Evolutionary conservation across 2,797 vertebrate genomes (phyloP), one percentile per base, ranked within the genome.

Genomic region (Etheostoma nigrum): DNA sequence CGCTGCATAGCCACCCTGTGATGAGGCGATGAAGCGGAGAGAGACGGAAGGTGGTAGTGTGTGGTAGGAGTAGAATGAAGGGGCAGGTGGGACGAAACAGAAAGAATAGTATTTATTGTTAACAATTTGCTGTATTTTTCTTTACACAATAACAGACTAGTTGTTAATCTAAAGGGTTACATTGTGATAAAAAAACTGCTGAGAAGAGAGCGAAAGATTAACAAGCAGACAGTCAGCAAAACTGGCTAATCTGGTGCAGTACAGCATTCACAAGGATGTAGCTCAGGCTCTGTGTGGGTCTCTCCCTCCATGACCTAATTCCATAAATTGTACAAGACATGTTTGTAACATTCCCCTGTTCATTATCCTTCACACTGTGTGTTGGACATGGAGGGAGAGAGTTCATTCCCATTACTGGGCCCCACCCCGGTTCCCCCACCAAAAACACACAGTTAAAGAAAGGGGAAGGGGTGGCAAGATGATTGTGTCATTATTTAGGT

Each of bases 1-100:
- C 69, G 98, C 96, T 90, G 98, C 97, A 53, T 99, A 99, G 92
- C 98, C 98, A 61, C 98, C 98, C 98, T 99, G 94, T 65, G 76
- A 82, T 44, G 54, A 80, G 66, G 65, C 54, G 49, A 87, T 57
- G 84, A 30, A 64, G 69, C 44, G 15, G 70, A 63, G 48, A 52
- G 11, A 67, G 69, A 51, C 4, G 67, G 65, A 63, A 8, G 67
- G 33, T 33, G 9, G 48, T 13, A 67, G 69, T 10, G 40, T 45
- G 64, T 49, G 19, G 30, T 30, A 30, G 59, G 19, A 58, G 40
- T 49, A 57, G 53, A 63, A 62, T 65, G 55, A 49, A 51, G 48
- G 53, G 60, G 65, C 21, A 74, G 70, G 51, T 16, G 72, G 64
- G 61, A 64, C 14, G 14, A 73, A 78, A 86, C 6, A 78, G 47